Evolutionary conservation across 2,888 invertebrate species (phyloP).

Genomic region (Napeogenes sylphis): DNA sequence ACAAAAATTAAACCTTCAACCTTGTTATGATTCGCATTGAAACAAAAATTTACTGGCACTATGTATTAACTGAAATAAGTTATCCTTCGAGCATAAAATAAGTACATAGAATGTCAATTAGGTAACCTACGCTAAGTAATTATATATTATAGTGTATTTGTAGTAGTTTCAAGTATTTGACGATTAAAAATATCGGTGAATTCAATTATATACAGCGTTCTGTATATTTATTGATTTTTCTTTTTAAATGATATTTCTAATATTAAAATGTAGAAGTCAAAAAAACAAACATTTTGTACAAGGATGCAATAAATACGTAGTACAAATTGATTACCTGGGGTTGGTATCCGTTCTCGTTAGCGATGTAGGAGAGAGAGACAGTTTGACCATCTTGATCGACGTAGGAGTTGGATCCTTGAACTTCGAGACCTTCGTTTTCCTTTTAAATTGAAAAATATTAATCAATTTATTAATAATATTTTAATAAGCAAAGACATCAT

Average conservation of each 20-base stretch:
- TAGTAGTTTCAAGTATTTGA: too few species aligned
- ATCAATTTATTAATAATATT: too few species aligned
- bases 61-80: background rate
- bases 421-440: slow-evolving; percentile 61
- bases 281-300: background rate
- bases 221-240: too few species aligned
- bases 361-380: slow-evolving; percentile 60
- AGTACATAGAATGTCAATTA: slow-evolving; percentile 12
- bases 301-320: too few species aligned
- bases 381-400: slow-evolving; percentile 73
- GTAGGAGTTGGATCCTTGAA: slow-evolving; percentile 73
- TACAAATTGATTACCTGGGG: slow-evolving; percentile 44
- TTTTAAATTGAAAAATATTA: slow-evolving; percentile 31
- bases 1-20: background rate
- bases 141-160: slow-evolving; percentile 13
- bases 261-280: too few species aligned
- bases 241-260: too few species aligned
- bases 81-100: too few species aligned
- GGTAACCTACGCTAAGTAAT: slow-evolving; percentile 19
- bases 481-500: too few species aligned
- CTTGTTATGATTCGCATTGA: background rate
- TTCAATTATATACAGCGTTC: too few species aligned
- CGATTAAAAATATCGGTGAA: too few species aligned
- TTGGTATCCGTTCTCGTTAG: slow-evolving; percentile 79
- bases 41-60: background rate